Base-by-base conservation (phyloP, 1,140 invertebrate species). In the Araneus ventricosus region DNA sequence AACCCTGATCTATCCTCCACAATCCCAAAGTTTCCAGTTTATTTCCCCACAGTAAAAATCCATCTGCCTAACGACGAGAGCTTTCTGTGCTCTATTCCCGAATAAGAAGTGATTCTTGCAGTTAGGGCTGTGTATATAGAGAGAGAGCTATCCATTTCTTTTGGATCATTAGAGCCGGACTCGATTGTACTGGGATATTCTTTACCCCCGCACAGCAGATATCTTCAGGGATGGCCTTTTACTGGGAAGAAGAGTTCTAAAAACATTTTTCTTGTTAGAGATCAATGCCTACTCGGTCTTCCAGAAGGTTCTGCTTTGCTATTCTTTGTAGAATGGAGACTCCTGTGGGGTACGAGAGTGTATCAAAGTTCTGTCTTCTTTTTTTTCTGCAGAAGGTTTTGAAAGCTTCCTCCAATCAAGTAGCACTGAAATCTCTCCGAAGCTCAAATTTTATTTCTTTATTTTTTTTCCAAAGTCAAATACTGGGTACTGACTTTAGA, bases 241-340 rank as follows among this genome's bases (percentile, higher is more conserved):
- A 37, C 27, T 2, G 30, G 57, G 57, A 87, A 63, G 41, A 87
- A 82, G 59, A 87, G 85, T 87, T 87, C 59, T 39, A 61, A 87
- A 87, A 87, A 87, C 59, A 87, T 87, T 87, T 82, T 87, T 84
- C 82, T 84, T 87, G 85, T 87, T 59, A 87, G 85, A 87, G 24
- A 87, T 87, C 85, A 61, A 87, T 87, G 57, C 30, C 34, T 61
- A 24, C 37, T 82, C 37, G 37, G 39, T 82, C 20, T 41, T 14
- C 41, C 24, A 34, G 37, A 80, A 37, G 27, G 75, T 37, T 80
- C 39, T 41, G 37, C 41, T 45, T 45, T 27, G 39, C 80, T 39
- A n/a, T 30, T 52, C 41, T 82, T 82, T 82, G 41, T 82, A 2
- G 80, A 45, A 27, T 5, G 39, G 20, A 34, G 41, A n/a, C 80